Conservation (phyloP, 1,140 invertebrate genomes). For the Chelonus insularis region DNA sequence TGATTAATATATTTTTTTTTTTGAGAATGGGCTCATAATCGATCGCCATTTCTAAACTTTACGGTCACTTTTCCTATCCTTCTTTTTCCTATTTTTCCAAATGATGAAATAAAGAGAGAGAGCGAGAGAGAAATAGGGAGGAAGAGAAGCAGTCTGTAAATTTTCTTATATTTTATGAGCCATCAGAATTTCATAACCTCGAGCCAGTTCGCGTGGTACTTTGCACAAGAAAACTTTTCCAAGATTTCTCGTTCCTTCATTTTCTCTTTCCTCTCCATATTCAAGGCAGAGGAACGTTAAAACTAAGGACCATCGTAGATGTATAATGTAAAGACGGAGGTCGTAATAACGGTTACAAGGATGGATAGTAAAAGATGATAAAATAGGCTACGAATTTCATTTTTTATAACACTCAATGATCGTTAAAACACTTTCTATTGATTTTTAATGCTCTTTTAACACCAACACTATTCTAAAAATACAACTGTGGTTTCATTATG, state of each 20-base stretch:
- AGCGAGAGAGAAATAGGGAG: conserved; percentile 31
- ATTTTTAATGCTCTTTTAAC: too few species aligned
- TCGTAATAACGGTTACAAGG: conserved; percentile 30
- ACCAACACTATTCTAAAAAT: too few species aligned
- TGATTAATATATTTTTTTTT: too few species aligned
- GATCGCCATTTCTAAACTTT: conserved; percentile 59
- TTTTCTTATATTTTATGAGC: conserved; percentile 64
- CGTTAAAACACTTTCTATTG: neutral
- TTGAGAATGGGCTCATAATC: conserved; percentile 44
- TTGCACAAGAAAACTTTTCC: conserved; percentile 59
- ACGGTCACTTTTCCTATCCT: too few species aligned
- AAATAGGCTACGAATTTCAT: conserved; percentile 8
- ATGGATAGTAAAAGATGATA: conserved; percentile 27
- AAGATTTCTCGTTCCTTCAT: conserved; percentile 31
- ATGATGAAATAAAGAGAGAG: conserved; percentile 28
- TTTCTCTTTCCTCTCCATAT: conserved; percentile 29
- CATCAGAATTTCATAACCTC: conserved; percentile 63
- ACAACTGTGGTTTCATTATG: too few species aligned
- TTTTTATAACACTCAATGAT: neutral
- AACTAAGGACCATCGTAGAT: conserved; percentile 29
- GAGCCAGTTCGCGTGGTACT: conserved; percentile 62
- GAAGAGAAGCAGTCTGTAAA: conserved; percentile 52
- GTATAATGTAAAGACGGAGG: conserved; percentile 30
- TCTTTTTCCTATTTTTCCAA: conserved; percentile 37
- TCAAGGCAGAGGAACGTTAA: conserved; percentile 29